These are phyloP conservation scores for Xyrichtys novacula DNA, from an alignment of 2,797 vertebrate species.

Conservation along the genomic window DNA sequence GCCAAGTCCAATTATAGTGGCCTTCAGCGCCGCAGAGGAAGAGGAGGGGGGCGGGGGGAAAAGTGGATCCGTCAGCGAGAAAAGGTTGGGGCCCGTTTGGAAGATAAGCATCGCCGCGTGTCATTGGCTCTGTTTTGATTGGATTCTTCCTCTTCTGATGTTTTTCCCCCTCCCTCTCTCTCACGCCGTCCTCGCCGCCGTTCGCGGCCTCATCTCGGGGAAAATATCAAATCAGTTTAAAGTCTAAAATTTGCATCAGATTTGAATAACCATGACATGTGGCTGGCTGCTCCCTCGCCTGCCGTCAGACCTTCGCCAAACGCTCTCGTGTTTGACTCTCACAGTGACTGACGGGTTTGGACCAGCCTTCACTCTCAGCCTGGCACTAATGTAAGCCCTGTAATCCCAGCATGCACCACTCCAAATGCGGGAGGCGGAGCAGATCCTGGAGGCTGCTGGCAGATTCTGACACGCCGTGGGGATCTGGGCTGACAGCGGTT, in stretches of 20 bases:
- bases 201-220: conserved; percentile 41
- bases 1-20: conserved; percentile 56
- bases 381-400: conserved; percentile 36
- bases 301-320: conserved; percentile 11
- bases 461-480: conserved; percentile 35
- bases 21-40: conserved; percentile 10
- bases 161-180: conserved; percentile 9
- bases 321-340: conserved; percentile 31
- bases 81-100: conserved; percentile 27
- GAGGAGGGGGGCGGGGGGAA: conserved; percentile 6
- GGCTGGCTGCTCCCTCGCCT: conserved; percentile 21
- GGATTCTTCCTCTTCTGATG: conserved; percentile 47
- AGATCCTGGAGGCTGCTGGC: conserved; percentile 42
- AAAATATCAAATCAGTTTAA: conserved; percentile 52
- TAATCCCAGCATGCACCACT: conserved; percentile 59
- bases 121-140: conserved; percentile 57
- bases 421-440: conserved; percentile 28
- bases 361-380: conserved; percentile 38
- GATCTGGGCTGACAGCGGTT: conserved; percentile 20
- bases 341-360: conserved; percentile 41
- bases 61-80: conserved; percentile 49
- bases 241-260: conserved; percentile 62
- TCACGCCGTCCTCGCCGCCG: conserved; percentile 42
- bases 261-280: conserved; percentile 58
- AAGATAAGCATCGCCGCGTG: conserved; percentile 32